Conservation (phyloP, 2,888 invertebrate genomes). For the Papilio demoleus region DNA sequence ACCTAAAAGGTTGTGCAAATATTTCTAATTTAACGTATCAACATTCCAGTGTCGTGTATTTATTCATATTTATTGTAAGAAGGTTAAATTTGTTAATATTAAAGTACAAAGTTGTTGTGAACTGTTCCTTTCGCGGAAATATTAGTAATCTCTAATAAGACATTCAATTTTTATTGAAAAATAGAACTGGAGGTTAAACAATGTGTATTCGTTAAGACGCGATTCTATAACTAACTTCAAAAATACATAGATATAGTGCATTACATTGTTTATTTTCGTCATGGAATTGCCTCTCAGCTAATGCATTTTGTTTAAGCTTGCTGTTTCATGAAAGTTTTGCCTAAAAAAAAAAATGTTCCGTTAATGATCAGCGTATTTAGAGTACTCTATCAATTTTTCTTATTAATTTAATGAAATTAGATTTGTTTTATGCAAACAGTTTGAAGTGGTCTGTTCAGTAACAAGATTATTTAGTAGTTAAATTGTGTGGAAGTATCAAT, state of each 20-base stretch:
- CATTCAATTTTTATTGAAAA: no score
- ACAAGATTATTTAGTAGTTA: conserved; percentile 5
- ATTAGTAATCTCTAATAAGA: no score
- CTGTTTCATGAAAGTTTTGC: no score
- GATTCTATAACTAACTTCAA: no score
- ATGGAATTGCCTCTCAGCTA: no score
- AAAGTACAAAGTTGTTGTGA: conserved; percentile 13
- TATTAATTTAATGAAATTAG: not conserved
- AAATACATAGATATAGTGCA: no score
- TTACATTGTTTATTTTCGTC: no score
- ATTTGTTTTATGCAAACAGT: not conserved
- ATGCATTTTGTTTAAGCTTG: no score
- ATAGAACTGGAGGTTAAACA: no score
- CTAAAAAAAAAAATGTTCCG: no score
- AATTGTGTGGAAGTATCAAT: conserved; percentile 2
- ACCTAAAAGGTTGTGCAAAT: conserved; percentile 52
- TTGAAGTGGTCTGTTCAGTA: not conserved
- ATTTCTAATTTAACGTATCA: conserved; percentile 28
- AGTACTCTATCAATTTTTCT: not conserved
- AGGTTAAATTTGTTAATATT: not conserved
- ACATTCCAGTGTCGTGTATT: conserved; percentile 37
- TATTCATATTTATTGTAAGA: conserved; percentile 17
- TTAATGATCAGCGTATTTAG: no score
- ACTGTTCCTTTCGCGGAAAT: not conserved
- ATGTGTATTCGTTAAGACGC: no score